These are phyloP conservation scores for Thaumetopoea pityocampa DNA, from an alignment of 1,140 invertebrate species.

Conservation along the genomic window DNA sequence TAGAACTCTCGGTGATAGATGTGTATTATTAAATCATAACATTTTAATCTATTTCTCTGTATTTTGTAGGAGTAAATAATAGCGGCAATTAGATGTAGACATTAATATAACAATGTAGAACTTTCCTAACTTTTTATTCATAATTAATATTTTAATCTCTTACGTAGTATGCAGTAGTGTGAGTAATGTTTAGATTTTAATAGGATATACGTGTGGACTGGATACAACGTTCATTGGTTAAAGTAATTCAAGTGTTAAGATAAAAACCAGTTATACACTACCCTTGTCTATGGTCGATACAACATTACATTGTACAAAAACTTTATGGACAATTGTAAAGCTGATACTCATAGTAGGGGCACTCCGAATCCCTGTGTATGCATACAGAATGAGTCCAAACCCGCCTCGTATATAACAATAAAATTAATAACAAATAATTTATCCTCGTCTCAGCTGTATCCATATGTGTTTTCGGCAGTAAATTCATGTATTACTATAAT, in stretches of 20 bases:
- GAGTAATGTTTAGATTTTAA: slow-evolving; percentile 51
- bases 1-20: slow-evolving; percentile 26
- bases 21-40: slow-evolving; percentile 22
- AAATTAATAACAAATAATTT: slow-evolving; percentile 42
- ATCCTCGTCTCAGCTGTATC: slow-evolving; percentile 23
- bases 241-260: too few relatives aligned
- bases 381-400: slow-evolving; percentile 25
- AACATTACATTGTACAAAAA: slow-evolving; percentile 3
- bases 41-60: slow-evolving; percentile 36
- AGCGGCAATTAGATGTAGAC: slow-evolving; percentile 27
- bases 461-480: slow-evolving; percentile 21
- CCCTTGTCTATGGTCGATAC: slow-evolving; percentile 1
- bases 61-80: slow-evolving; percentile 30
- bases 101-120: too few relatives aligned
- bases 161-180: slow-evolving; percentile 50
- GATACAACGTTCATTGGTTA: slow-evolving; percentile 27
- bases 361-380: slow-evolving; percentile 20
- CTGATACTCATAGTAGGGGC: slow-evolving; percentile 10
- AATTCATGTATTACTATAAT: slow-evolving; percentile 21
- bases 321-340: slow-evolving; percentile 13
- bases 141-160: slow-evolving; percentile 40
- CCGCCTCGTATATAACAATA: slow-evolving; percentile 21
- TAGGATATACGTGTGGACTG: slow-evolving; percentile 48
- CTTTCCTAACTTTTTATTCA: slow-evolving; percentile 27
- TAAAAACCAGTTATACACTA: slow-evolving; percentile 14